A percentile compares a stretch with the other conserved stretches of the same genome.
Conservation (phyloP, 2,888 invertebrate species). For the Dusona sp. region DNA sequence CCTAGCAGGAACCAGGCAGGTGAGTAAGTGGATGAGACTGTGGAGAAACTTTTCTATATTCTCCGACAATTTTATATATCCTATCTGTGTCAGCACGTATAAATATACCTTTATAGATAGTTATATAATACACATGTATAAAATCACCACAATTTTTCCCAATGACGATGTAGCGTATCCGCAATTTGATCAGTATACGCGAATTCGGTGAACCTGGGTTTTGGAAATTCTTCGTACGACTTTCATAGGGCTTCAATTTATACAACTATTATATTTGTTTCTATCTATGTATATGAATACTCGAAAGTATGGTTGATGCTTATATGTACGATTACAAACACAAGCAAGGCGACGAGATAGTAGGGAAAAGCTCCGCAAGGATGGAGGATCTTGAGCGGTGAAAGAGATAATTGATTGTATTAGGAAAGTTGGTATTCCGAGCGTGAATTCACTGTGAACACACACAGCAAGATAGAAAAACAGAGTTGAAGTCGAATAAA, state of each 20-base stretch:
- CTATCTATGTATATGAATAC: background rate
- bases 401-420: constrained; percentile 83
- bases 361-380: constrained; percentile 30
- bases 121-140: background rate
- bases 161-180: constrained; percentile 21
- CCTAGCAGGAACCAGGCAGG: constrained; percentile 50
- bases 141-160: constrained; percentile 1
- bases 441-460: constrained; percentile 75
- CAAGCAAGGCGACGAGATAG: constrained; percentile 11
- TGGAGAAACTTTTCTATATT: constrained; percentile 49
- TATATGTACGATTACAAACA: background rate
- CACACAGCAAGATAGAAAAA: constrained; percentile 41
- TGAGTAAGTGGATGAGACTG: constrained; percentile 62
- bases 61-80: constrained; percentile 45
- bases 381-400: constrained; percentile 73
- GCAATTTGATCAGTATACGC: constrained; percentile 18
- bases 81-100: constrained; percentile 31
- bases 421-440: constrained; percentile 83
- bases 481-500: constrained; percentile 55
- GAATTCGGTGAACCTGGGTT: background rate
- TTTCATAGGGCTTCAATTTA: background rate
- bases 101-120: background rate
- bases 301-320: background rate
- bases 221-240: constrained; percentile 28
- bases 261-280: background rate